Evolutionary conservation across 2,888 invertebrate genomes (phyloP).

Genomic region (Tiliacea citrago): DNA sequence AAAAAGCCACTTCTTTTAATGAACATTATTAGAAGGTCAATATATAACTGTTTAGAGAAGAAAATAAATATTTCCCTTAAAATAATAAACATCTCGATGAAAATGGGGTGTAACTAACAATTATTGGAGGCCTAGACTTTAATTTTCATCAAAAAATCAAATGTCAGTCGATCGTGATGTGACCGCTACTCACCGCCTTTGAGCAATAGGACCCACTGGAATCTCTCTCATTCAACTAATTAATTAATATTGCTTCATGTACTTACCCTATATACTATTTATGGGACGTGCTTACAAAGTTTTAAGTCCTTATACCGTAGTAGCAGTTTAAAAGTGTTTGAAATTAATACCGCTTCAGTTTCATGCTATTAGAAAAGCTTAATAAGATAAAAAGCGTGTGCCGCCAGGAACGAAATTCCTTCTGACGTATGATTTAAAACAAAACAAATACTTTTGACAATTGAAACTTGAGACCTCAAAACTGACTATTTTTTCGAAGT

Average conservation of each 20-base stretch:
- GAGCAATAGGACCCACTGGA: slow-evolving; percentile 26
- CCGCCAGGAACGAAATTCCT: no score
- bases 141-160: background rate
- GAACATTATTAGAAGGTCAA: no score
- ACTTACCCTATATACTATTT: background rate
- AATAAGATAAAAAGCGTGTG: background rate
- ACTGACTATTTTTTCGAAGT: no score
- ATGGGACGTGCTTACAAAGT: background rate
- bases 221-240: slow-evolving; percentile 26
- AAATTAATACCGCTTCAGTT: background rate
- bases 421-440: no score
- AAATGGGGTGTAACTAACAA: background rate
- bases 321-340: background rate
- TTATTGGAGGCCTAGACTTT: background rate
- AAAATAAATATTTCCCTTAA: background rate
- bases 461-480: no score
- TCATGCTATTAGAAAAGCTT: background rate
- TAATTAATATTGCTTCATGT: slow-evolving; percentile 3
- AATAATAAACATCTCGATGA: background rate
- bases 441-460: no score
- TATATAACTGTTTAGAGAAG: background rate
- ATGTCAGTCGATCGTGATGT: slow-evolving; percentile 3
- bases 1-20: background rate
- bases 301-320: background rate
- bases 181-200: slow-evolving; percentile 26